A percentile compares a stretch with the other conserved stretches of the same genome.
phyloP scores from a whole-genome alignment of 2,797 vertebrate genomes.

The Megalops cyprinoides region DNA sequence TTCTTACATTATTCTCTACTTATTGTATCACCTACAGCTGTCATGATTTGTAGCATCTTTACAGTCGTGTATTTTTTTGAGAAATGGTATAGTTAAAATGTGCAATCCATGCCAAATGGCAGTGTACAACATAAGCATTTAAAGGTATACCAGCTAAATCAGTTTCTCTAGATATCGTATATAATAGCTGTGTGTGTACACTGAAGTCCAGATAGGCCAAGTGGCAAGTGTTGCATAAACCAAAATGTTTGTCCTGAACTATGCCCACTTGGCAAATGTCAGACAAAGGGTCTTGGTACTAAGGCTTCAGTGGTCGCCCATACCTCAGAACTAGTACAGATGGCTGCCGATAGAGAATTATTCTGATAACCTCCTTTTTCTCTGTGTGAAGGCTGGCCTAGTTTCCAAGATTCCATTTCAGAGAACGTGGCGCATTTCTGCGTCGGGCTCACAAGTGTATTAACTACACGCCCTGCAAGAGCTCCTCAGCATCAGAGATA shows the following conservation, averaged over 20 bases:
- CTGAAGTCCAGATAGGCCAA: neutral
- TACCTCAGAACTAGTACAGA: neutral
- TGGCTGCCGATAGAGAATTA: neutral
- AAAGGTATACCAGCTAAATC: too few species aligned
- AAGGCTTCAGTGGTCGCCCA: neutral
- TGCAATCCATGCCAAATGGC: too few species aligned
- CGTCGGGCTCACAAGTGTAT: neutral
- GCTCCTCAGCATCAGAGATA: neutral
- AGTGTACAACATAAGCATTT: too few species aligned
- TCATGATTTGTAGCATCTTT: too few species aligned
- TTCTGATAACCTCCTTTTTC: conserved; percentile 33
- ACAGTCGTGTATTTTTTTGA: too few species aligned
- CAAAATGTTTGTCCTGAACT: neutral
- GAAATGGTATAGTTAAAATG: too few species aligned
- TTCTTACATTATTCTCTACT: too few species aligned
- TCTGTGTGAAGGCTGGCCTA: conserved; percentile 24
- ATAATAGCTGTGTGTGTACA: neutral
- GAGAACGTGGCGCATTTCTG: neutral
- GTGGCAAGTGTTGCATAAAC: neutral
- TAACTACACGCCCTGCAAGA: neutral
- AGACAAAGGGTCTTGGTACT: neutral
- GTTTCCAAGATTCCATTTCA: conserved; percentile 21
- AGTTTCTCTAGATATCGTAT: too few species aligned
- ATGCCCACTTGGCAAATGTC: neutral
- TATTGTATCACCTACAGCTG: too few species aligned